Evolutionary conservation across 1,140 invertebrate genomes (phyloP), one percentile per base, ranked within the genome.

Genomic region (Halesus radiatus): DNA sequence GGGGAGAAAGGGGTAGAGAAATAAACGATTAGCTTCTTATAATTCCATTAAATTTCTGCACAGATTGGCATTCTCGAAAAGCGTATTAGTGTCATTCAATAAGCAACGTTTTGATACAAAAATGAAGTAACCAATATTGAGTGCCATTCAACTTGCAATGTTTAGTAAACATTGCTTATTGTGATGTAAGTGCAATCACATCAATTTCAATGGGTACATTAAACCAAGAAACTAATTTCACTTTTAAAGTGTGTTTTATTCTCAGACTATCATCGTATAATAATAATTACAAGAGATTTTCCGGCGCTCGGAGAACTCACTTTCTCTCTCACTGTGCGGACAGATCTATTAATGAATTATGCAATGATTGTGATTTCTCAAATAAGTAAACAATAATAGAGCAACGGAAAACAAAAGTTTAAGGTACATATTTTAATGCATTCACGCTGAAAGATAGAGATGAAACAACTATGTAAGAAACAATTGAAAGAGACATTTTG

Each of bases 281-380:
- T 50, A 45, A 18, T 20, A 45, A 70, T 50, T 45, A 18, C 37
- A 50, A n/a, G 13, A 70, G 32, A 70, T 70, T 70, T 70, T 70
- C 66, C 66, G 32, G 66, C 66, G 66, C 66, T 0, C 32, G 22
- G 15, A 45, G 32, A n/a, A 66, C 13, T 2, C 8, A 70, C 66
- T 45, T 50, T 70, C 37, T 45, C 64, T 68, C 32, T 70, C 37
- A 37, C 18, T 70, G 37, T 70, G 66, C 37, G 13, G 37, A 70
- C 66, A 70, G 66, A 70, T 50, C 37, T 50, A 23, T 50, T 52
- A 23, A 70, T 70, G 66, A 70, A 70, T 70, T 70, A 20, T 18
- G 66, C 32, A 70, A 70, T 70, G 3, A 1, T 50, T 20, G 37
- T 50, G 66, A 70, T 70, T 70, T 70, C 66, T 70, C 20, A 50